phyloP scores from a whole-genome alignment of 1,140 invertebrate genomes.

The Formica exsecta region DNA sequence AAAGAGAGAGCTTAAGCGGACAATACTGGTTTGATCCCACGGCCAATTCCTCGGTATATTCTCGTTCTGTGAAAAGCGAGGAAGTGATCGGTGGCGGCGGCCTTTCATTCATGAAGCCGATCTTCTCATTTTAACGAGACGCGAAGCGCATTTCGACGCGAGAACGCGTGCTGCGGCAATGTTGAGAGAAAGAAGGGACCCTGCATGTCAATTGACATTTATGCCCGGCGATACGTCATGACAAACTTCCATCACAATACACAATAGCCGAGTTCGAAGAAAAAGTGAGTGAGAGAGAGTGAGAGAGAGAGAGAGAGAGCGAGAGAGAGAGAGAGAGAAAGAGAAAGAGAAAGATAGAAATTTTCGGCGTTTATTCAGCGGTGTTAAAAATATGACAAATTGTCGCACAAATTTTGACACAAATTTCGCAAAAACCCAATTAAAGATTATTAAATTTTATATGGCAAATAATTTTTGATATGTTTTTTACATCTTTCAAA shows the following conservation, averaged over 20 bases:
- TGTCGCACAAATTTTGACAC: background rate
- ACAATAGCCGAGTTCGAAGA: background rate
- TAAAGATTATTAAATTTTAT: background rate
- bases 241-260: slow-evolving; percentile 63
- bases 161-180: slow-evolving; percentile 20
- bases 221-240: slow-evolving; percentile 70
- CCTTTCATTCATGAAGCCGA: slow-evolving; percentile 52
- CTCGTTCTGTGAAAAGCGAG: slow-evolving; percentile 23
- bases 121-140: slow-evolving; percentile 34
- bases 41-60: slow-evolving; percentile 36
- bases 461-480: background rate
- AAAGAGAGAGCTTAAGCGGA: slow-evolving; percentile 41
- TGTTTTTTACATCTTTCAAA: background rate
- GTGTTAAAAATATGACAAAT: slow-evolving; percentile 32
- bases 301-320: background rate
- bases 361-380: background rate
- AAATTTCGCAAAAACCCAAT: background rate
- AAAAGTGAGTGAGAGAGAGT: background rate
- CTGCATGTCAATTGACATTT: slow-evolving; percentile 73
- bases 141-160: slow-evolving; percentile 40
- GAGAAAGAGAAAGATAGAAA: slow-evolving; percentile 5
- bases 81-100: background rate
- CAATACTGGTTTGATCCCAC: slow-evolving; percentile 45
- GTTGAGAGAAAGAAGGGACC: slow-evolving; percentile 64
- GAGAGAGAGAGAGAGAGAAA: slow-evolving; percentile 14